Conservation (phyloP, 2,888 invertebrate genomes). For the Watsonalla cultraria region DNA sequence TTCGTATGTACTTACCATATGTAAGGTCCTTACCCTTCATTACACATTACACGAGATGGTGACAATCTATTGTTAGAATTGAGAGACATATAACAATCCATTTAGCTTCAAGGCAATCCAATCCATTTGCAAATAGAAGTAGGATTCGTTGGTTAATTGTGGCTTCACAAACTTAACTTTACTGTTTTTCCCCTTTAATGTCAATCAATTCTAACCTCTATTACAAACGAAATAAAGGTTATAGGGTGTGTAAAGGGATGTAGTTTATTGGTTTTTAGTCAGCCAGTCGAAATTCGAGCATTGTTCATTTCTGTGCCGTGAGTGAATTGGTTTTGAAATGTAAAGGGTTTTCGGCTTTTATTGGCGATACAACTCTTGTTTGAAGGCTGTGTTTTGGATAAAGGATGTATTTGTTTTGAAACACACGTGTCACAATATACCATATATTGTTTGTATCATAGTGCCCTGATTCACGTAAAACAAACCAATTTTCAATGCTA, state of each 20-base stretch:
- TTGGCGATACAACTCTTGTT: slow-evolving; percentile 34
- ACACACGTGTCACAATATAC: no score
- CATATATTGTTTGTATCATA: no score
- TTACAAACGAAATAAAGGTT: neutral
- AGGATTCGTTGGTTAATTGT: slow-evolving; percentile 67
- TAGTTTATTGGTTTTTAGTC: slow-evolving; percentile 25
- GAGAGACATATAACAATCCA: slow-evolving; percentile 43
- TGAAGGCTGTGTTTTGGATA: slow-evolving; percentile 8
- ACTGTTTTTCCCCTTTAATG: neutral
- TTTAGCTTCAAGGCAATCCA: slow-evolving; percentile 62
- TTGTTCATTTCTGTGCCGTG: slow-evolving; percentile 56
- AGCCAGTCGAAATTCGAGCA: slow-evolving; percentile 59
- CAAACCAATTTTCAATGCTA: no score
- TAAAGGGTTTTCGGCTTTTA: slow-evolving; percentile 42
- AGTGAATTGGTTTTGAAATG: slow-evolving; percentile 60
- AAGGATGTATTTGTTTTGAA: slow-evolving; percentile 9
- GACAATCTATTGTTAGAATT: slow-evolving; percentile 35
- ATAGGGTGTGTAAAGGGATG: neutral
- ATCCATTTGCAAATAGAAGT: slow-evolving; percentile 70
- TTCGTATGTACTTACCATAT: slow-evolving; percentile 4
- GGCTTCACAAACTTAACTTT: slow-evolving; percentile 27
- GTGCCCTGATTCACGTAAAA: no score
- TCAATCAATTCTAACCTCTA: slow-evolving; percentile 21
- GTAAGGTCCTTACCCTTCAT: neutral
- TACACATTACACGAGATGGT: slow-evolving; percentile 5